These are phyloP conservation scores for Mellilla xanthometata DNA, from an alignment of 2,888 invertebrate species.

Conservation along the genomic window DNA sequence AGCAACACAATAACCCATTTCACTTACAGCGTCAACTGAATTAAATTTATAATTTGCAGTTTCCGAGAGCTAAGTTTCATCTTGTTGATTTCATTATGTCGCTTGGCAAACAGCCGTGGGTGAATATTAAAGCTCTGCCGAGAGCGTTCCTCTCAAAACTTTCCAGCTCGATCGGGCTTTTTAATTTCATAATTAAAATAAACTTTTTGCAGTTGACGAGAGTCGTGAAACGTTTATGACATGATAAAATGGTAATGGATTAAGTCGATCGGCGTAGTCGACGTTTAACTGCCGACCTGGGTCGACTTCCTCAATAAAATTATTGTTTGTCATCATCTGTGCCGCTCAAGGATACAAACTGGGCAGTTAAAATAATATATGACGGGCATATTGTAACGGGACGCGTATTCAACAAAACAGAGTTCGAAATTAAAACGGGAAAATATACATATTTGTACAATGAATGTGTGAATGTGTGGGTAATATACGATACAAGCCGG, in stretches of 20 bases:
- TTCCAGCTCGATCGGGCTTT: conserved; percentile 34
- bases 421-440: neutral
- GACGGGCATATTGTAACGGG: conserved; percentile 24
- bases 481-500: neutral
- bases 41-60: conserved; percentile 8
- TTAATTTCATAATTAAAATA: conserved; percentile 55
- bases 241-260: conserved; percentile 78
- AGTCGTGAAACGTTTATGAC: conserved; percentile 76
- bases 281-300: conserved; percentile 68
- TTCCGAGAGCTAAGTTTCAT: conserved; percentile 22
- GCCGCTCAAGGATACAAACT: conserved; percentile 36
- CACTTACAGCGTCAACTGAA: neutral
- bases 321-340: conserved; percentile 55
- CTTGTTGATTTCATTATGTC: conserved; percentile 28
- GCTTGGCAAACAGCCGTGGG: conserved; percentile 22
- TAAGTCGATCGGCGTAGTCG: conserved; percentile 69
- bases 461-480: too few relatives aligned
- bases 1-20: conserved; percentile 1
- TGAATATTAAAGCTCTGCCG: conserved; percentile 24
- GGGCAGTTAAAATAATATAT: conserved; percentile 31
- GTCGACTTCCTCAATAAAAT: conserved; percentile 79
- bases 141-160: conserved; percentile 27
- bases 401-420: conserved; percentile 11
- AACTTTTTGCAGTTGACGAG: conserved; percentile 61
- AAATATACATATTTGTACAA: neutral